A percentile compares a stretch with the other conserved stretches of the same genome.
Conservation (phyloP, 2,888 invertebrate genomes). For the Temnothorax unifasciatus region DNA sequence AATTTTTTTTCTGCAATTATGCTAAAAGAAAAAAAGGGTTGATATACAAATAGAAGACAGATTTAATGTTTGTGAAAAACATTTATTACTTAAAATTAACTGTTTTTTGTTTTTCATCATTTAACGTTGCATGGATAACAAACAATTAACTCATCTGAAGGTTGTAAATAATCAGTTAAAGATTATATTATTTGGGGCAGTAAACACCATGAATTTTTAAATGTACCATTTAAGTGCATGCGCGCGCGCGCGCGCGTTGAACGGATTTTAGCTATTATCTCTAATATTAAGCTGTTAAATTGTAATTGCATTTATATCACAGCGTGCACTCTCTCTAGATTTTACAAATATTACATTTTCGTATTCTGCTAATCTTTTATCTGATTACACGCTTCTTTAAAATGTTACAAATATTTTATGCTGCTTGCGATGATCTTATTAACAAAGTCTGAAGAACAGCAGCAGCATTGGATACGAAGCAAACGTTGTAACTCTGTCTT, state of each 20-base stretch:
- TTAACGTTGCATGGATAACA: background rate
- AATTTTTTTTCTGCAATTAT: conserved; percentile 18
- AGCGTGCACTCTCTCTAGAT: background rate
- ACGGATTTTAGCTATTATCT: background rate
- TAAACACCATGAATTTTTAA: conserved; percentile 8
- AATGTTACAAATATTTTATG: background rate
- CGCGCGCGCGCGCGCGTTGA: too few species aligned
- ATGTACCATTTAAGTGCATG: background rate
- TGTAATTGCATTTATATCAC: background rate
- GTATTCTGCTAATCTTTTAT: background rate
- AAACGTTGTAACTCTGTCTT: background rate
- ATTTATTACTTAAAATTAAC: conserved; percentile 1
- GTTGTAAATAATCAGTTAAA: background rate
- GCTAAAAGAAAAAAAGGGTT: background rate
- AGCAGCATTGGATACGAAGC: background rate
- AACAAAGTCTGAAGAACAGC: background rate
- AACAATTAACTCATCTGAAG: background rate
- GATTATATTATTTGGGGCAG: background rate
- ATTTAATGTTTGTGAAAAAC: background rate
- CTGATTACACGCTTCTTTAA: background rate
- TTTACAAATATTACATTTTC: background rate
- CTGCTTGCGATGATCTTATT: conserved; percentile 5
- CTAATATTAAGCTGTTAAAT: background rate
- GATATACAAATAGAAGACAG: background rate
- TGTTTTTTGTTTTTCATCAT: background rate